Base-by-base conservation (phyloP, 92 coral and sea anemone genomes). In the Epizoanthus rinbou region DNA sequence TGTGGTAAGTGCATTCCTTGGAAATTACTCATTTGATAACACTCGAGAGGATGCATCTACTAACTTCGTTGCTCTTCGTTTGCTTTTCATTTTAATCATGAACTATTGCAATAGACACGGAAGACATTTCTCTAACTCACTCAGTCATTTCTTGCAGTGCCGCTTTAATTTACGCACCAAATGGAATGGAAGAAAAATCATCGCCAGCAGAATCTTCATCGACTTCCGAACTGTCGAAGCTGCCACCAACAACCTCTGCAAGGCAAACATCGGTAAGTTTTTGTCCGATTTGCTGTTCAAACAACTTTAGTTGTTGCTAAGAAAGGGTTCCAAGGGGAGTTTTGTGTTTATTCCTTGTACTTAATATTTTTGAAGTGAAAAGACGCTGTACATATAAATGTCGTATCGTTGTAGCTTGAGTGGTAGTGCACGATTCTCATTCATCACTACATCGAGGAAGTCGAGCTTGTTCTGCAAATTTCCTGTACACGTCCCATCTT, bases 1-100 rank as follows among this genome's bases (percentile, higher is more conserved):
- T 78, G n/a, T 78, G 82, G 82, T 78, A 78, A 78, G 82, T 62
- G 5, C 10, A 28, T 43, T 3, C 28, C 22, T 18, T 18, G n/a
- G 6, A 18, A 3, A 11, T 28, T 35, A 33, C 47, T 67, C 73
- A 13, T 71, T 45, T 50, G 54, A 50, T 50, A 50, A 13, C 13
- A 50, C 54, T 50, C 16, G 2, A 50, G 54, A 43, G 28, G 19
- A 53, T 21, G 4, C 39, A 43, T 72, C 3, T 18, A 10, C 25
- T 28, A 28, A 28, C 31, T 22, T 50, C 23, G 13, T 69, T 33
- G 9, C 3, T 33, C 4, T 58, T 10, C 28, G 2, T 18, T 18
- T 35, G 25, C 22, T 76, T 76, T 62, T 3, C 15, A 19, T 19
- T 33, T 11, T 19, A n/a, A 4, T 22, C 64, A 41, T 19, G 37